These are phyloP conservation scores for Corythornis cristatus DNA, from an alignment of 2,113 vertebrate species.

Conservation along the genomic window DNA sequence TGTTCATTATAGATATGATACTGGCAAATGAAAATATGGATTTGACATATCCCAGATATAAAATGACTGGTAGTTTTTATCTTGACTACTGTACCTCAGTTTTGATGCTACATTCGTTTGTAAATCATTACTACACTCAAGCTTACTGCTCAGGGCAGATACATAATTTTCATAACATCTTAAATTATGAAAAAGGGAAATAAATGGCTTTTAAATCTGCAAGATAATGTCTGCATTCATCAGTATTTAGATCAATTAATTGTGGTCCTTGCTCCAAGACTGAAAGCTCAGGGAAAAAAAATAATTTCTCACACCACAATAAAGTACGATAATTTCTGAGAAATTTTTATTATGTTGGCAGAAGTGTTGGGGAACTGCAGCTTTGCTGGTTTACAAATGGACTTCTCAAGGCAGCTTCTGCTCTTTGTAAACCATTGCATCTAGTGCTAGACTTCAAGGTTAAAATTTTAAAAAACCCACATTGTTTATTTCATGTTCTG, in stretches of 20 bases:
- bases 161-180: neutral
- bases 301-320: neutral
- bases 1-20: neutral
- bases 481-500: neutral
- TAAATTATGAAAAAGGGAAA: neutral
- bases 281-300: neutral
- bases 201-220: neutral
- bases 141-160: neutral
- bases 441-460: neutral
- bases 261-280: neutral
- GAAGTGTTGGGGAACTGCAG: neutral
- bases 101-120: slow-evolving; percentile 7
- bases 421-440: neutral
- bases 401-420: neutral
- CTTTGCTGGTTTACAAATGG: neutral
- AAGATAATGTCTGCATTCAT: neutral
- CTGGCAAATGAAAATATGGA: neutral
- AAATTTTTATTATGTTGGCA: neutral
- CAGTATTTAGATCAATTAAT: neutral
- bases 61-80: neutral
- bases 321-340: neutral
- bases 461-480: neutral
- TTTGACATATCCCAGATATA: neutral
- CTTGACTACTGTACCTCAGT: neutral
- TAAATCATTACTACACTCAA: neutral